A percentile compares a stretch with the other conserved stretches of the same genome.
These are phyloP conservation scores for Mantis religiosa DNA, from an alignment of 2,888 invertebrate genomes.

Conservation along the genomic window DNA sequence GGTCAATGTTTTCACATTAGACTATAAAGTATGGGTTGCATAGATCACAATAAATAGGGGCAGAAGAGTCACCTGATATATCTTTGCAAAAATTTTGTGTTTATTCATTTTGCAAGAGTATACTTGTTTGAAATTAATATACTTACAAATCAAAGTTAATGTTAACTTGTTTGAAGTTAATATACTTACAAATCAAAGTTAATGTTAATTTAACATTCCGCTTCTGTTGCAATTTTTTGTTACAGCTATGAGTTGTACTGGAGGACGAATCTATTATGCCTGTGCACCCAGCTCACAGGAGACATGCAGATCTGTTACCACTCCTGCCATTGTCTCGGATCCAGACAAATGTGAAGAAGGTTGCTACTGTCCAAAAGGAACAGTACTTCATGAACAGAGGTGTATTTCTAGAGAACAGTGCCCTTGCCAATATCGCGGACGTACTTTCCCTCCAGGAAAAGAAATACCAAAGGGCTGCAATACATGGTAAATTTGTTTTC, in stretches of 20 bases:
- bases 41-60: too few species aligned
- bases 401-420: slow-evolving; percentile 71
- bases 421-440: slow-evolving; percentile 74
- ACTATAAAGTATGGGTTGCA: too few species aligned
- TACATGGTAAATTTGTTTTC: slow-evolving; percentile 59
- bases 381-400: slow-evolving; percentile 66
- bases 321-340: slow-evolving; percentile 36
- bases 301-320: slow-evolving; percentile 60
- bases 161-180: too few species aligned
- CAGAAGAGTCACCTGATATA: too few species aligned
- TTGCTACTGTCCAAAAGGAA: slow-evolving; percentile 80
- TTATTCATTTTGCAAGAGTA: too few species aligned
- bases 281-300: slow-evolving; percentile 69
- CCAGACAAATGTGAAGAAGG: slow-evolving; percentile 72
- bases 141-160: too few species aligned
- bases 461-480: slow-evolving; percentile 77
- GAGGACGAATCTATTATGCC: slow-evolving; percentile 69
- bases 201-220: too few species aligned
- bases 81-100: too few species aligned
- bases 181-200: too few species aligned
- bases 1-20: too few species aligned
- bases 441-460: slow-evolving; percentile 65
- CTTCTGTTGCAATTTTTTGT: slow-evolving; percentile 24
- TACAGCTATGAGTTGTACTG: slow-evolving; percentile 71
- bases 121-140: too few species aligned